Conservation (phyloP, 2,797 vertebrate species). For the Peromyscus nudipes region DNA sequence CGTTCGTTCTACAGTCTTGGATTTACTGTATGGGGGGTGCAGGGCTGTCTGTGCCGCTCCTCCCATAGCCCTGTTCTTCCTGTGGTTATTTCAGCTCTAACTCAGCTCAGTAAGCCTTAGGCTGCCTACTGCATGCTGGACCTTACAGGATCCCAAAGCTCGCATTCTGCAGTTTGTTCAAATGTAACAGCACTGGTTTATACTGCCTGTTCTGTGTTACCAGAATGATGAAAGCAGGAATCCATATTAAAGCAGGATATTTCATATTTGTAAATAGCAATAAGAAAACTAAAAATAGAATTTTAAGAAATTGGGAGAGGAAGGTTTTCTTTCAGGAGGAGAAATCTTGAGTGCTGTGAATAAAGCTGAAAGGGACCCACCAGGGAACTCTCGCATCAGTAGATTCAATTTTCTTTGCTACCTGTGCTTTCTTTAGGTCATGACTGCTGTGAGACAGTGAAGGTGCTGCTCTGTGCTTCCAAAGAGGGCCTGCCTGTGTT, state of each 20-base stretch:
- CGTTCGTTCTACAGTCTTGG: background rate
- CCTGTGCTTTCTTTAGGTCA: conserved; percentile 90
- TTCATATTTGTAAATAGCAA: background rate
- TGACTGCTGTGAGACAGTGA: conserved; percentile 95
- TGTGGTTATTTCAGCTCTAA: background rate
- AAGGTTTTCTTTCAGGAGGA: background rate
- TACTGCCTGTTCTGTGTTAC: background rate
- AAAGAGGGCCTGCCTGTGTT: conserved; percentile 88
- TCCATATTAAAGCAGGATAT: background rate
- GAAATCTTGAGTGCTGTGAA: background rate
- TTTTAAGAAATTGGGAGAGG: background rate
- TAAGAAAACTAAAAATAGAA: background rate
- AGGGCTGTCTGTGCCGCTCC: background rate
- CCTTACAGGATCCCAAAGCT: background rate
- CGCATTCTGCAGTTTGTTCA: background rate
- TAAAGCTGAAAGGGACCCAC: background rate
- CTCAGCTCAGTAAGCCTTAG: background rate
- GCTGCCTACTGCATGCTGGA: background rate
- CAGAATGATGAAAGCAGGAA: background rate
- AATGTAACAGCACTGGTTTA: background rate
- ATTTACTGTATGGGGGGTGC: background rate
- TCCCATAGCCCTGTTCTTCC: background rate
- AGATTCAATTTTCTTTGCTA: background rate
- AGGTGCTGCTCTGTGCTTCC: conserved; percentile 93
- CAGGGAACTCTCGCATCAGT: fast-evolving